A percentile compares a stretch with the other conserved stretches of the same genome.
These are phyloP conservation scores for Danio albolineatus DNA, from an alignment of 2,797 vertebrate genomes.

Conservation along the genomic window DNA sequence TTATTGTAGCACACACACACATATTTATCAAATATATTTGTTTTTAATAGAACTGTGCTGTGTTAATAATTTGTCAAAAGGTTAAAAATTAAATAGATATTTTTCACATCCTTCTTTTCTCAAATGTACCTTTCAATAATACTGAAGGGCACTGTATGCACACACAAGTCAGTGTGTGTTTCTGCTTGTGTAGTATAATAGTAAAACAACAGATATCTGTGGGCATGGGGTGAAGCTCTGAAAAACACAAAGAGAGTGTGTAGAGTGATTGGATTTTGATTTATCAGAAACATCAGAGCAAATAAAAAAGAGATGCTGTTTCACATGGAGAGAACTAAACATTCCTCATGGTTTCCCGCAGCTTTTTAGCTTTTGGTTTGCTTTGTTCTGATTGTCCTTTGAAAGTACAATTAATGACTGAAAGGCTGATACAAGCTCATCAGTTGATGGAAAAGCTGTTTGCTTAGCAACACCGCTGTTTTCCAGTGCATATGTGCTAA, in stretches of 20 bases:
- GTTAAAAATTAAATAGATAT: too few relatives aligned
- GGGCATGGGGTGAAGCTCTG: constrained; percentile 19
- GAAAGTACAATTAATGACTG: constrained; percentile 25
- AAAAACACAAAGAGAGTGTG: constrained; percentile 39
- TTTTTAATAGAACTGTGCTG: too few relatives aligned
- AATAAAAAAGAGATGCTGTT: constrained; percentile 31
- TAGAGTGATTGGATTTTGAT: constrained; percentile 57
- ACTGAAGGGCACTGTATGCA: too few relatives aligned
- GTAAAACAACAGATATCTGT: constrained; percentile 51
- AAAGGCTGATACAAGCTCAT: constrained; percentile 39
- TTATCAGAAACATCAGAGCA: constrained; percentile 47
- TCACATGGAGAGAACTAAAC: constrained; percentile 19
- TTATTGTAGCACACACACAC: too few relatives aligned
- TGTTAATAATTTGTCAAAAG: too few relatives aligned
- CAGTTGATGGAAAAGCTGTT: constrained; percentile 22
- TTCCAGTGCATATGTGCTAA: neutral
- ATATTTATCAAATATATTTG: too few relatives aligned
- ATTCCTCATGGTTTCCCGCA: neutral
- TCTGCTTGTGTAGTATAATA: constrained; percentile 17
- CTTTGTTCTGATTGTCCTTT: constrained; percentile 27
- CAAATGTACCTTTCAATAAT: too few relatives aligned
- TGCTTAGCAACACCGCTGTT: neutral
- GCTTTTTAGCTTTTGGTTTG: constrained; percentile 29
- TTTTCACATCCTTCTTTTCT: too few relatives aligned
- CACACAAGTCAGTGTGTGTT: too few relatives aligned